These are phyloP conservation scores for Tragelaphus buxtoni DNA, from an alignment of 2,113 vertebrate species.

Conservation along the genomic window DNA sequence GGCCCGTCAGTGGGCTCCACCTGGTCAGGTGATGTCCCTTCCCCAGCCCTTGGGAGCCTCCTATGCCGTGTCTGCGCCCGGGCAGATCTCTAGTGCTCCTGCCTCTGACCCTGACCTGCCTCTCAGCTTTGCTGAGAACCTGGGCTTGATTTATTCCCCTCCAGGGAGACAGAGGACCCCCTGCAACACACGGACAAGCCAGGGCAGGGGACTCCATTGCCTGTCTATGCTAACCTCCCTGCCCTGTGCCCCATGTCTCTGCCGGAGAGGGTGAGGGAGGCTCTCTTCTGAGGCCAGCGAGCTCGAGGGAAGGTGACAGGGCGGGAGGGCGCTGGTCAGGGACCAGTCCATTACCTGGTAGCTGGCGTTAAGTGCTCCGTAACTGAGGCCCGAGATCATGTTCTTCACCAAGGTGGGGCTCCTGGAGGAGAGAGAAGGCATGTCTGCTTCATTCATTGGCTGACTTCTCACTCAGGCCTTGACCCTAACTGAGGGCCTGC, in stretches of 20 bases:
- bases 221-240: background rate
- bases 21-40: background rate
- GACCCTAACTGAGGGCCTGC: background rate
- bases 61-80: fast-evolving
- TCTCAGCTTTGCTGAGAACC: background rate
- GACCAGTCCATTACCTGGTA: conserved; percentile 89
- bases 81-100: background rate
- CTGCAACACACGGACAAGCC: background rate
- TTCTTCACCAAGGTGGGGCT: conserved; percentile 99
- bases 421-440: conserved; percentile 76
- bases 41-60: background rate
- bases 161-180: background rate
- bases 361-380: conserved; percentile 97
- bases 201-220: fast-evolving
- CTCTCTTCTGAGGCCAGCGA: background rate
- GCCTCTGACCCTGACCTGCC: background rate
- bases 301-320: background rate
- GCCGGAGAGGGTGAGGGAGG: background rate
- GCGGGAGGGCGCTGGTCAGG: fast-evolving
- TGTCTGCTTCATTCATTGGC: background rate
- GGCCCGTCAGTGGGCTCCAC: background rate
- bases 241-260: background rate
- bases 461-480: fast-evolving
- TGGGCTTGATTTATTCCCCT: background rate
- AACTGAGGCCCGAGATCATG: conserved; percentile 98